Base-by-base conservation (phyloP, 1,140 invertebrate species). In the Delia radicum region DNA sequence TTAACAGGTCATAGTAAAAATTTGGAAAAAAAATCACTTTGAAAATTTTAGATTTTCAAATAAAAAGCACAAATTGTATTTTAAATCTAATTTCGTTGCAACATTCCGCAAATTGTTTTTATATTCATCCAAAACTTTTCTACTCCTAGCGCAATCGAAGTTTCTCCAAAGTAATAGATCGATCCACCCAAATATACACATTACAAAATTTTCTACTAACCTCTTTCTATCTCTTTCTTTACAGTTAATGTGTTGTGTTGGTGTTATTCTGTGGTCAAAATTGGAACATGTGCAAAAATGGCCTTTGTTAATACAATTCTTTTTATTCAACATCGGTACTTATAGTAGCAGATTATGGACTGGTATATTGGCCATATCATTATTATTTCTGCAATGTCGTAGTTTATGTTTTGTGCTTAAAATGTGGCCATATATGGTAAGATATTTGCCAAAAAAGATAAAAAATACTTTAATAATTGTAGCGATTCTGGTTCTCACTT, bases 341-440 rank as follows among this genome's bases (percentile, higher is more conserved):
- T 93, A 94, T 80, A 92, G 93, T 63, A 91, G 93, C 31, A 88
- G 95, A 27, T 87, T 96, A 29, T 97, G 94, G 93, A 95, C 95
- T 0, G 91, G 92, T 15, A 90, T 94, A 74, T 88, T 97, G 67
- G 93, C 95, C 18, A 87, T 94, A 24, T 91, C 92, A 5, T 82
- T 98, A 15, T 90, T 96, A 55, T 92, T 97, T 81, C 87, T 97
- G 28, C 93, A 95, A 84, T 93, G 91, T 74, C 90, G 93, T 62
- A 94, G 94, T 78, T 88, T 94, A 2, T 93, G 93, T 82, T 95
- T 93, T 86, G 91, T 96, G 27, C 85, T 94, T 12, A 91, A 92
- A 77, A 79, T 95, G 0, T 91, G 92, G 82, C 92, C 92, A 0
- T 85, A 83, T 74, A 86, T 86, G 82, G 83, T 86, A 74, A 75